Conservation (phyloP, 2,113 vertebrate species). For the Tenebrosternarchus preto region DNA sequence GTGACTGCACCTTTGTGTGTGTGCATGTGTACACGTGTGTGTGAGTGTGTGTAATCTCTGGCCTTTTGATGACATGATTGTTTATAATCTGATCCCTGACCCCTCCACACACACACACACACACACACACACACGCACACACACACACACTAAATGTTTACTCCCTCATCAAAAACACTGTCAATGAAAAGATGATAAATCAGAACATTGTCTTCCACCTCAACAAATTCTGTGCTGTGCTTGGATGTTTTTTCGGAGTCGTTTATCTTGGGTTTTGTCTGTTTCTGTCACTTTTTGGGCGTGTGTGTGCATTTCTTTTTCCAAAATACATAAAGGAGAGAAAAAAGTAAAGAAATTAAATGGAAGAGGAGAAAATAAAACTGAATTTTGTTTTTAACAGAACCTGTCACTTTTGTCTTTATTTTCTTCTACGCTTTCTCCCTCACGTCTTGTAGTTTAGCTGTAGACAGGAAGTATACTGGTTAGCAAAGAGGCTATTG, state of each 20-base stretch:
- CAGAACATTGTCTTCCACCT: slow-evolving; percentile 63
- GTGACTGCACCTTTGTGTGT: slow-evolving; percentile 30
- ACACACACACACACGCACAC: slow-evolving; percentile 42
- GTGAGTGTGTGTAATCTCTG: slow-evolving; percentile 44
- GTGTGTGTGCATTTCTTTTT: slow-evolving; percentile 56
- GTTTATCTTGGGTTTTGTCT: slow-evolving; percentile 55
- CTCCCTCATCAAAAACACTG: slow-evolving; percentile 44
- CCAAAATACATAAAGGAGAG: slow-evolving; percentile 69
- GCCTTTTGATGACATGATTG: slow-evolving; percentile 55
- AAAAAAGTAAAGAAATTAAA: slow-evolving; percentile 62
- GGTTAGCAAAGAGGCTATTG: slow-evolving; percentile 15
- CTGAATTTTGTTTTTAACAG: slow-evolving; percentile 75
- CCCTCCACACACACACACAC: neutral
- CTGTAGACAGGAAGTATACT: neutral
- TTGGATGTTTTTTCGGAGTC: slow-evolving; percentile 47
- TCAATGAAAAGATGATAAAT: slow-evolving; percentile 42
- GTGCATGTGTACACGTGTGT: slow-evolving; percentile 16
- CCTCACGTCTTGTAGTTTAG: neutral
- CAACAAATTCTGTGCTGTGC: slow-evolving; percentile 66
- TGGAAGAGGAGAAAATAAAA: slow-evolving; percentile 69
- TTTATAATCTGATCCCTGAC: slow-evolving; percentile 49
- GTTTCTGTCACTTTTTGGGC: slow-evolving; percentile 46
- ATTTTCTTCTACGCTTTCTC: neutral
- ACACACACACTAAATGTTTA: slow-evolving; percentile 32
- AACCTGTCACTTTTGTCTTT: slow-evolving; percentile 25